These are phyloP conservation scores for Psephotus haematonotus DNA, from an alignment of 2,113 vertebrate species.

Conservation along the genomic window DNA sequence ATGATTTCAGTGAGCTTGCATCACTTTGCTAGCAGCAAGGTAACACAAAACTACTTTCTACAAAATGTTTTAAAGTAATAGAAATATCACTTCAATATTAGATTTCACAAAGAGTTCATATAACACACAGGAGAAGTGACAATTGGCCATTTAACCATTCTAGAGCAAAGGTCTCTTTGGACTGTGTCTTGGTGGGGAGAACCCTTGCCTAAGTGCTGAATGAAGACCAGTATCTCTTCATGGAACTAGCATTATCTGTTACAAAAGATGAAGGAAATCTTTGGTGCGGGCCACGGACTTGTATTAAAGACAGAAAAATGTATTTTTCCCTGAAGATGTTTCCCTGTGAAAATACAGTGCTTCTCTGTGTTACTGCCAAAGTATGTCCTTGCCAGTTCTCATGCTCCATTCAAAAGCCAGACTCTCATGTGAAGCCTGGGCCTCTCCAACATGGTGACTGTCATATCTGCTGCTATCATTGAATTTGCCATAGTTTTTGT, in stretches of 20 bases:
- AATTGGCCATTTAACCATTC: not conserved
- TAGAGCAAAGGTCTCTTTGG: not conserved
- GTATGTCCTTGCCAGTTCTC: not conserved
- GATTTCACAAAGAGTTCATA: not conserved
- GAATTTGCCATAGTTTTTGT: not conserved
- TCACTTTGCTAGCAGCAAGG: not conserved
- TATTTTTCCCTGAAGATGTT: not conserved
- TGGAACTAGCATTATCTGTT: not conserved
- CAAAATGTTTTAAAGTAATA: not conserved
- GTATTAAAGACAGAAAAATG: not conserved
- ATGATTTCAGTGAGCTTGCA: not conserved
- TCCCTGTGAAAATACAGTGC: not conserved
- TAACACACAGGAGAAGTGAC: not conserved
- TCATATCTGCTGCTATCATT: not conserved
- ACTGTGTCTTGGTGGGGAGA: not conserved
- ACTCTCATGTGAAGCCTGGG: rapidly evolving
- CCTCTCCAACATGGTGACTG: not conserved
- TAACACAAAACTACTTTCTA: not conserved
- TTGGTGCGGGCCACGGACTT: not conserved
- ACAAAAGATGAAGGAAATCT: not conserved
- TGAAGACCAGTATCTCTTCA: not conserved
- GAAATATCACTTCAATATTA: not conserved
- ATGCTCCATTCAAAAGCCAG: not conserved
- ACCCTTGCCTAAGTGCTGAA: not conserved
- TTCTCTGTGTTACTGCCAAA: not conserved